A percentile compares a stretch with the other conserved stretches of the same genome.
phyloP scores from a whole-genome alignment of 2,797 vertebrate genomes.

The Coendou prehensilis region DNA sequence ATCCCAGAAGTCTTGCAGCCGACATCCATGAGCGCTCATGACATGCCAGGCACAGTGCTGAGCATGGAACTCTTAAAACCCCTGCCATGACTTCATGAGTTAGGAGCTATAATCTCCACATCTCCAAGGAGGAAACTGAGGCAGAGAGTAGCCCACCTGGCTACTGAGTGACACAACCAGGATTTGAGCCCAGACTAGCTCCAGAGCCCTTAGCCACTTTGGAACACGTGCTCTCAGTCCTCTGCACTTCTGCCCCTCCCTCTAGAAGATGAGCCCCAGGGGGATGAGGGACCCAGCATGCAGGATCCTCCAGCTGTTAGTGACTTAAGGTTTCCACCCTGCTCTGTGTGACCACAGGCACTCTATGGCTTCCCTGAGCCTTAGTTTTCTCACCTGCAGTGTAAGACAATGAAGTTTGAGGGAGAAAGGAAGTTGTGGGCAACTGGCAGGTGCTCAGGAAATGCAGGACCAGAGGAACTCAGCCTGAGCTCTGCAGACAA shows the following conservation, averaged over 20 bases:
- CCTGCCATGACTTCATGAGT: background rate
- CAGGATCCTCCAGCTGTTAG: background rate
- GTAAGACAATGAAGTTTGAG: background rate
- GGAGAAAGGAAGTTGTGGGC: background rate
- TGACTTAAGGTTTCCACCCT: background rate
- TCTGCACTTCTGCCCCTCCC: background rate
- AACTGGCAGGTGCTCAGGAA: background rate
- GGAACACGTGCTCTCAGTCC: background rate
- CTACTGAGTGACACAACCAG: background rate
- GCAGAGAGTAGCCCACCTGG: background rate
- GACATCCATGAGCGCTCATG: fast-evolving
- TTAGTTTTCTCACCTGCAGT: background rate
- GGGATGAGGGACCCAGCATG: fast-evolving
- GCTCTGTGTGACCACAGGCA: background rate
- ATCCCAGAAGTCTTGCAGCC: fast-evolving
- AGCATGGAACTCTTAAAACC: background rate
- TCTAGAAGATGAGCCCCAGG: background rate
- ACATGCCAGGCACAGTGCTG: fast-evolving
- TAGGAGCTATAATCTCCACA: background rate
- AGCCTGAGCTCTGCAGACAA: background rate
- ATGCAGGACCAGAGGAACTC: no score
- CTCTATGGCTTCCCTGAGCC: background rate
- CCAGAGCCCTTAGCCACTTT: background rate
- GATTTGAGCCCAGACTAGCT: background rate
- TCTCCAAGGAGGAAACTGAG: background rate